Evolutionary conservation across 2,888 invertebrate genomes (phyloP).

Genomic region (Cordilura impudica): DNA sequence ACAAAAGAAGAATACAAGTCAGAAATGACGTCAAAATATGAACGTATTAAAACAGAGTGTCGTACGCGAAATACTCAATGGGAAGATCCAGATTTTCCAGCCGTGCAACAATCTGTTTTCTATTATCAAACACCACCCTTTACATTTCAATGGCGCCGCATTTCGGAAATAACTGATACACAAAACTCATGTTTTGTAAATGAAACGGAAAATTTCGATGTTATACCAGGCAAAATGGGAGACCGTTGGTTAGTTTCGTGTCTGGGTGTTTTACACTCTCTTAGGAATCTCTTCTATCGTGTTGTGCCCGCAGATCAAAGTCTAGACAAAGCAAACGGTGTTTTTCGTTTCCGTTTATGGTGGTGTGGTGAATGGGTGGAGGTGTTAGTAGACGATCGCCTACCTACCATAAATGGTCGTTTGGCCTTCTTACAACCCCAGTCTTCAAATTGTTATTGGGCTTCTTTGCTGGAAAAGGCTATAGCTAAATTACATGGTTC

Average conservation of each 20-base stretch:
- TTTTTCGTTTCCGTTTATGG: conserved; percentile 94
- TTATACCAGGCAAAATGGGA: conserved; percentile 91
- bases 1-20: background rate
- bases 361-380: conserved; percentile 97
- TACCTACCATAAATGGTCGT: conserved; percentile 92
- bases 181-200: conserved; percentile 79
- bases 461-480: conserved; percentile 92
- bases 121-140: conserved; percentile 97
- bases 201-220: conserved; percentile 86
- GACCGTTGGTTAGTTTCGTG: conserved; percentile 95
- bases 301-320: conserved; percentile 95
- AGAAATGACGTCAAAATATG: conserved; percentile 81
- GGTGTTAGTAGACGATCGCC: conserved; percentile 91
- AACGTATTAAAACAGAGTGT: conserved; percentile 89
- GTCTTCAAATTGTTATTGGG: conserved; percentile 91
- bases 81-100: conserved; percentile 95
- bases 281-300: conserved; percentile 92
- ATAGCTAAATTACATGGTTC: conserved; percentile 97
- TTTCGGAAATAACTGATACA: conserved; percentile 82
- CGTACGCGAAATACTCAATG: conserved; percentile 88
- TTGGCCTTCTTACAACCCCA: conserved; percentile 91
- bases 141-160: conserved; percentile 93
- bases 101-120: conserved; percentile 92
- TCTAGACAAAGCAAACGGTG: conserved; percentile 85
- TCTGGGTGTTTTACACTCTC: conserved; percentile 89